Evolutionary conservation across 2,113 vertebrate genomes (phyloP), one percentile per base, ranked within the genome.

Genomic region (Burhinus oedicnemus): DNA sequence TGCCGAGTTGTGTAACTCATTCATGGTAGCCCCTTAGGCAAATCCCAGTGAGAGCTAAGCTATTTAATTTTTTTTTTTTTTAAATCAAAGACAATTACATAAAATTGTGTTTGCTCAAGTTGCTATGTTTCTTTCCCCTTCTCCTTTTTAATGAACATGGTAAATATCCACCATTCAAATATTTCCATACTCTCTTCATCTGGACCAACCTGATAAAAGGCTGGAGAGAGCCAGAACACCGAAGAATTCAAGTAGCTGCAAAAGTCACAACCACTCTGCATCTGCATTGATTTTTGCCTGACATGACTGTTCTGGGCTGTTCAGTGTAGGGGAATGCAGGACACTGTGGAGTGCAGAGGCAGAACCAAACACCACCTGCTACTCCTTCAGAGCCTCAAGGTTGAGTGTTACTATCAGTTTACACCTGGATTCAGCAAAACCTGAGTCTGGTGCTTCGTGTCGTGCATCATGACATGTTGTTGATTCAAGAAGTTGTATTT

Each of bases 1-100:
- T 74, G 74, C 60, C 81, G 80, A 85, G 34, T 74, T 94, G 66
- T 61, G n/a, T 89, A 89, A 84, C 80, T 96, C 89, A 66, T 87
- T 94, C 84, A 21, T 34, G 40, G 45, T 22, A 40, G 66, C 88
- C 66, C 89, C 87, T 90, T 38, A 79, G 92, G 93, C 83, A 91
- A 71, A 69, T 47, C 51, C 77, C 70, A 91, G 62, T 5, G 5
- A 92, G 64, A 94, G 40, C n/a, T 25, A 69, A 93, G 42, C 32
- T 84, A 44, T 91, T 92, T 69, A 19, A 32, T 85, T 57, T 40
- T 54, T 49, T 40, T 40, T 65, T 69, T 52, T 72, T 54, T 19
- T 14, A 34, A 79, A 49, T 80, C 54, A 55, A 90, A 74, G 45
- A 27, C 27, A 93, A 44, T 89, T 95, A 62, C 26, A 40, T 87